phyloP scores from a whole-genome alignment of 2,888 invertebrate genomes.

The Ormyrus thymus region DNA sequence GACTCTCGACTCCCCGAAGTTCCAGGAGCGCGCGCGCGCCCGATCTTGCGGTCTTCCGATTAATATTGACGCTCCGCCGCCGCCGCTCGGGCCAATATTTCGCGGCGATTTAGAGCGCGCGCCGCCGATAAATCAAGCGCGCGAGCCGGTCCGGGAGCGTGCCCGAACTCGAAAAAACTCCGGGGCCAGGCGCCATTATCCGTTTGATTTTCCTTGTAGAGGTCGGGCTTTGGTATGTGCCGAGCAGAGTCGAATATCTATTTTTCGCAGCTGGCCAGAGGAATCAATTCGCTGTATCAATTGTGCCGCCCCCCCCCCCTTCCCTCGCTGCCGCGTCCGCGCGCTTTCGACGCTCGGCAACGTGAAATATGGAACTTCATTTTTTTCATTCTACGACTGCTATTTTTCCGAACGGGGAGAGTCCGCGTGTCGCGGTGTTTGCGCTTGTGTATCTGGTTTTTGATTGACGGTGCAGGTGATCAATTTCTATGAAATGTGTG shows the following conservation, averaged over 20 bases:
- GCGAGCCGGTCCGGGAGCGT: background rate
- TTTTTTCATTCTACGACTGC: slow-evolving; percentile 10
- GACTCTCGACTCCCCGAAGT: background rate
- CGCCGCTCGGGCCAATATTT: slow-evolving; percentile 2
- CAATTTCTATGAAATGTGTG: too few species aligned
- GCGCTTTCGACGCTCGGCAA: background rate
- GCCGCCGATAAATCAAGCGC: slow-evolving; percentile 24
- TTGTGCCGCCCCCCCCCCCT: background rate
- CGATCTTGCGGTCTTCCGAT: slow-evolving; percentile 19
- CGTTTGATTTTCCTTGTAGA: background rate
- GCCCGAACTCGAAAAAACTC: slow-evolving; percentile 37
- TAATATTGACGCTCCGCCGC: slow-evolving; percentile 13
- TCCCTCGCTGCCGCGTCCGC: background rate
- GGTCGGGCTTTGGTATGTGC: slow-evolving; percentile 34
- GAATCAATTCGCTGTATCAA: slow-evolving; percentile 41
- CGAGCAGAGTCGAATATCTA: slow-evolving; percentile 46
- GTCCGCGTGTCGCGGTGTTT: too few species aligned
- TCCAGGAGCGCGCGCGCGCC: background rate
- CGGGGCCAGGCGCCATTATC: slow-evolving; percentile 20
- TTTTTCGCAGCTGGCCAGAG: slow-evolving; percentile 32
- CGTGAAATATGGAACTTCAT: slow-evolving; percentile 31
- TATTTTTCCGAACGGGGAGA: background rate
- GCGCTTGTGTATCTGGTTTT: too few species aligned
- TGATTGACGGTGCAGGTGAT: too few species aligned
- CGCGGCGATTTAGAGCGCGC: background rate